Percentiles rank a stretch among this genome's conserved stretches.
These are phyloP conservation scores for Poeciliopsis occidentalis DNA, from an alignment of 2,113 vertebrate species.

Conservation along the genomic window DNA sequence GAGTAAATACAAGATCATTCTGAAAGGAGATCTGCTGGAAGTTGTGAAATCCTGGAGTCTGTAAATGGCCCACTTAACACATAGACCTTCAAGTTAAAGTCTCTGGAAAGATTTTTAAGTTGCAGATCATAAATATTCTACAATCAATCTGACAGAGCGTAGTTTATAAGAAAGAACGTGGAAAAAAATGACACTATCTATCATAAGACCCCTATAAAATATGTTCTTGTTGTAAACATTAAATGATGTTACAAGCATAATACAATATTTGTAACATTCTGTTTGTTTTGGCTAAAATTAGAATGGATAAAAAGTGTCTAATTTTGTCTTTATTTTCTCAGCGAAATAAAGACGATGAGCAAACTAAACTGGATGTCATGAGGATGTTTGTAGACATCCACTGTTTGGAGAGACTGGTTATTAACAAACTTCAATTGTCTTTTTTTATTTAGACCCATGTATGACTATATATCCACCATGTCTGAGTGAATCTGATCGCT, in stretches of 20 bases:
- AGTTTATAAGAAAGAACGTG: not conserved
- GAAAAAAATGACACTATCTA: too few species aligned
- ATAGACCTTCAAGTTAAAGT: too few species aligned
- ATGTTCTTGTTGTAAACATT: too few species aligned
- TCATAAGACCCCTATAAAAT: too few species aligned
- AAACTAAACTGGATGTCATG: not conserved
- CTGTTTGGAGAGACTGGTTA: not conserved
- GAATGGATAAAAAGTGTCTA: not conserved
- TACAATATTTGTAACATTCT: too few species aligned
- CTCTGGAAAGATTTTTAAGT: not conserved
- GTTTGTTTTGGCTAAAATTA: not conserved
- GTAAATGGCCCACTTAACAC: too few species aligned
- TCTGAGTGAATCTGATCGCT: constrained; percentile 90
- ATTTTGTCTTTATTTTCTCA: not conserved
- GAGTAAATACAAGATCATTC: not conserved
- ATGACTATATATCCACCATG: constrained; percentile 87
- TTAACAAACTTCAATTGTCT: not conserved
- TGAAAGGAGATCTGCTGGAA: not conserved
- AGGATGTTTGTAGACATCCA: not conserved
- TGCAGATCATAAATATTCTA: not conserved
- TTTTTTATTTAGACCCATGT: constrained; percentile 83
- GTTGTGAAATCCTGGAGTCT: not conserved
- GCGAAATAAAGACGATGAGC: too few species aligned
- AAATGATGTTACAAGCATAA: too few species aligned
- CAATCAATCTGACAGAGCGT: not conserved